Evolutionary conservation across 1,140 invertebrate species (phyloP).

Genomic region (Calosoma granatense): DNA sequence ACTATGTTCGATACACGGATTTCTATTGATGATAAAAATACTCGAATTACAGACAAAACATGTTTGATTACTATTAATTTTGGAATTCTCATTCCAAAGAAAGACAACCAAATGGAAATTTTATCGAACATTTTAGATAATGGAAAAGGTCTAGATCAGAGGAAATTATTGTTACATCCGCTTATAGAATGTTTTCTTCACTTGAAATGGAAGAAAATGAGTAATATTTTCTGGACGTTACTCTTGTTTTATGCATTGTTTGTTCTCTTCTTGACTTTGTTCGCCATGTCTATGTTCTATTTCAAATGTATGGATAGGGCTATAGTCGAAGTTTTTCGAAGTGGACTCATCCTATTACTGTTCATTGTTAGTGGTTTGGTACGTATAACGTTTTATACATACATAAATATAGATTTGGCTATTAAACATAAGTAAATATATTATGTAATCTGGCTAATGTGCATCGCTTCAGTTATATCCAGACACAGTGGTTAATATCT

Average conservation of each 20-base stretch:
- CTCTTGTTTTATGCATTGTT: conserved; percentile 39
- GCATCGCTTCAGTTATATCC: no score
- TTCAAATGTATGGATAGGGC: no score
- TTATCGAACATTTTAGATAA: conserved; percentile 39
- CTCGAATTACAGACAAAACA: conserved; percentile 31
- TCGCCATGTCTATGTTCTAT: conserved; percentile 20
- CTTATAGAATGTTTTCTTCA: conserved; percentile 42
- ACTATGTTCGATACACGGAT: conserved; percentile 40
- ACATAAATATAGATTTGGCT: no score
- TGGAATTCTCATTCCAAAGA: conserved; percentile 34
- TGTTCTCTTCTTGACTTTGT: conserved; percentile 34
- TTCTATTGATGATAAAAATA: conserved; percentile 32
- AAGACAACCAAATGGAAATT: conserved; percentile 38
- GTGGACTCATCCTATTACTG: no score
- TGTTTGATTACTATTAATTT: conserved; percentile 40
- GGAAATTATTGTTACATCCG: conserved; percentile 41
- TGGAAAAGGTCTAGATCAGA: conserved; percentile 37
- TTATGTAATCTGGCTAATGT: no score
- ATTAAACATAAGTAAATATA: no score
- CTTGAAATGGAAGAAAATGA: conserved; percentile 43
- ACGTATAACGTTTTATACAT: no score
- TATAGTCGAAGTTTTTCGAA: no score
- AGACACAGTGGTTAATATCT: no score
- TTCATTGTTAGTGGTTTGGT: no score
- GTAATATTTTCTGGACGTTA: conserved; percentile 39